phyloP scores from a whole-genome alignment of 2,888 invertebrate genomes.

The Xestia sexstrigata region DNA sequence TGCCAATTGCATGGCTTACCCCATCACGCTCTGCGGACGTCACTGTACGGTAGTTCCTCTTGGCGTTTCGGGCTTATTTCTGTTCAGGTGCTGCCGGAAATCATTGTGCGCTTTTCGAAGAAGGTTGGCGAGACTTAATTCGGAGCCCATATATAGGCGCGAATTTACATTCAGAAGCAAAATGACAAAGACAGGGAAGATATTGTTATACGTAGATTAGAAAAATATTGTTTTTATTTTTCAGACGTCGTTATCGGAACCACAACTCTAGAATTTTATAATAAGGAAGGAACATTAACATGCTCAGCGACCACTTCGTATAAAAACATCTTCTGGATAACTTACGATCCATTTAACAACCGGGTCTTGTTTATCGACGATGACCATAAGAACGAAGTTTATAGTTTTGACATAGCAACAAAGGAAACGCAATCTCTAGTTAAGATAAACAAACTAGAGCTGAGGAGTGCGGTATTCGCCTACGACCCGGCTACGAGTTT shows the following conservation, averaged over 20 bases:
- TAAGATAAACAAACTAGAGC: background rate
- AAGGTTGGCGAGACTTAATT: background rate
- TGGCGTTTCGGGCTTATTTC: background rate
- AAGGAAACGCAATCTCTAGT: background rate
- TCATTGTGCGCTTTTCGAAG: background rate
- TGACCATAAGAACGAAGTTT: background rate
- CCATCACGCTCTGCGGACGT: background rate
- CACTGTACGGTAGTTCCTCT: background rate
- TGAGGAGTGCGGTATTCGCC: rapidly evolving
- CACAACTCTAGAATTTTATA: background rate
- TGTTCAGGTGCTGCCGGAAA: background rate
- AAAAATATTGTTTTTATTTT: background rate
- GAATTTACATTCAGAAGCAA: background rate
- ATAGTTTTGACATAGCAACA: conserved; percentile 1
- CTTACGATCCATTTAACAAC: background rate
- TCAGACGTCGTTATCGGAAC: background rate
- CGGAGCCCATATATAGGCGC: background rate
- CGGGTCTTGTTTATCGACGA: background rate
- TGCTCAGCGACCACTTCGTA: background rate
- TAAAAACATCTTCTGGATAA: background rate
- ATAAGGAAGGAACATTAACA: background rate
- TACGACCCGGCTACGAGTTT: background rate
- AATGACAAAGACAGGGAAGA: background rate
- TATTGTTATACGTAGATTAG: background rate
- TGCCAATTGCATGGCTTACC: background rate